Evolutionary conservation across 2,888 invertebrate species (phyloP), one percentile per base, ranked within the genome.

Genomic region (Sminthurinus aureus): DNA sequence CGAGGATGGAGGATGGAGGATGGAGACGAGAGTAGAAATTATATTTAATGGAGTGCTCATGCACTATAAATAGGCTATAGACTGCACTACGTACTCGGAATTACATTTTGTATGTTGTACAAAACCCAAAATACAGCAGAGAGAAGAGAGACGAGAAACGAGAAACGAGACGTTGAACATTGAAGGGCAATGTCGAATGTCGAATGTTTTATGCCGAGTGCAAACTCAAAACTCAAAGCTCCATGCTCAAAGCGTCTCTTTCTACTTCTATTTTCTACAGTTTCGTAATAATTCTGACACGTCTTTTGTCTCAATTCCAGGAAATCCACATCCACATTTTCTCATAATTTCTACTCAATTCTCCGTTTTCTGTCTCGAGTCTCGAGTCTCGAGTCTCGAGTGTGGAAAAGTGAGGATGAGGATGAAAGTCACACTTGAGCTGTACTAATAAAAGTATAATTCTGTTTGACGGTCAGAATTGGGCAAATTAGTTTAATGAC

Each of bases 401-500:
- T 1, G 38, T 38, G 38, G 38, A 38, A n/a, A n/a, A n/a, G 1
- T 11, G 58, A n/a, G 9, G n/a, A 26, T 58, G 13, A 71, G 26
- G 24, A 71, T 71, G 71, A 71, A 71, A 71, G 24, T 71, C 26
- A 8, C 12, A 22, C 26, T 24, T n/a, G n/a, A n/a, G n/a, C n/a
- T n/a, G n/a, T n/a, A n/a, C n/a, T n/a, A n/a, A n/a, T n/a, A n/a
- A n/a, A n/a, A n/a, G n/a, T n/a, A 0, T 71, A 71, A 71, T 71
- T 71, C 26, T 26, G 24, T 24, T 24, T 24, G 71, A 71, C 22
- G 20, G 71, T 24, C 71, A 24, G 26, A 71, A 71, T 71, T 71
- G 71, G 71, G 71, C 24, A 71, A 71, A 71, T 71, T 71, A 71
- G 71, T 71, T 71, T 71, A 71, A 71, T 71, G 71, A 71, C 26